phyloP scores from a whole-genome alignment of 2,113 vertebrate genomes.

The Tinamus guttatus region DNA sequence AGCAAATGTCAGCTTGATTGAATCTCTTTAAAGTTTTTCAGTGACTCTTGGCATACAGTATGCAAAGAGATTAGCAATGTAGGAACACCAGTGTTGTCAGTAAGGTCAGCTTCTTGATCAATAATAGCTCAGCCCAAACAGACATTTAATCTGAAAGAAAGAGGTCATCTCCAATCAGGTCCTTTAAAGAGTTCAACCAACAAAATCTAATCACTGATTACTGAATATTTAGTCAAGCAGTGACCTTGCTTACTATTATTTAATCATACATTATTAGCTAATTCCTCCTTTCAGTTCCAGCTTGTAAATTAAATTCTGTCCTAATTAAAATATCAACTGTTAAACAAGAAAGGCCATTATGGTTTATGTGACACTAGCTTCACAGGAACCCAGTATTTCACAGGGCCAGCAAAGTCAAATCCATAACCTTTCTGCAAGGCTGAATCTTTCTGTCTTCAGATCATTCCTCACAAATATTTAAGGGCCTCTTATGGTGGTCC shows the following conservation, averaged over 20 bases:
- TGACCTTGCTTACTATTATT: slow-evolving; percentile 62
- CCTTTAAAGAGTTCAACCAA: slow-evolving; percentile 67
- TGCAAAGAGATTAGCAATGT: slow-evolving; percentile 66
- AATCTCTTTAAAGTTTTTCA: slow-evolving; percentile 66
- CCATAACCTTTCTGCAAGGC: background rate
- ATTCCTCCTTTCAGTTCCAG: slow-evolving; percentile 39
- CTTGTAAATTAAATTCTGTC: slow-evolving; percentile 18
- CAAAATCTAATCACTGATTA: slow-evolving; percentile 64
- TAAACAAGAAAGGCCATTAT: background rate
- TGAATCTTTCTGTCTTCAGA: background rate
- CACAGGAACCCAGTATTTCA: background rate
- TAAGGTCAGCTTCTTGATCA: slow-evolving; percentile 74
- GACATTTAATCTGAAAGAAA: slow-evolving; percentile 75
- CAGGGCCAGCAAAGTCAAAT: slow-evolving; percentile 2
- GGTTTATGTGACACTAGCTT: background rate
- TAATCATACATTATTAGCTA: slow-evolving; percentile 68
- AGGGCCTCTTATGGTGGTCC: background rate
- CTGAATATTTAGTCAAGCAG: slow-evolving; percentile 57
- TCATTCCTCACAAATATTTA: background rate
- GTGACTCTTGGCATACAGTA: background rate
- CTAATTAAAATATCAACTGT: background rate
- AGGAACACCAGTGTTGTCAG: slow-evolving; percentile 19
- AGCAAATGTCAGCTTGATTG: slow-evolving; percentile 47
- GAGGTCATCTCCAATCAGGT: slow-evolving; percentile 74
- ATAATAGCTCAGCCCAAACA: slow-evolving; percentile 69